A percentile compares a stretch with the other conserved stretches of the same genome.
These are phyloP conservation scores for Hydrolagus affinis DNA, from an alignment of 2,113 vertebrate genomes.

Conservation along the genomic window DNA sequence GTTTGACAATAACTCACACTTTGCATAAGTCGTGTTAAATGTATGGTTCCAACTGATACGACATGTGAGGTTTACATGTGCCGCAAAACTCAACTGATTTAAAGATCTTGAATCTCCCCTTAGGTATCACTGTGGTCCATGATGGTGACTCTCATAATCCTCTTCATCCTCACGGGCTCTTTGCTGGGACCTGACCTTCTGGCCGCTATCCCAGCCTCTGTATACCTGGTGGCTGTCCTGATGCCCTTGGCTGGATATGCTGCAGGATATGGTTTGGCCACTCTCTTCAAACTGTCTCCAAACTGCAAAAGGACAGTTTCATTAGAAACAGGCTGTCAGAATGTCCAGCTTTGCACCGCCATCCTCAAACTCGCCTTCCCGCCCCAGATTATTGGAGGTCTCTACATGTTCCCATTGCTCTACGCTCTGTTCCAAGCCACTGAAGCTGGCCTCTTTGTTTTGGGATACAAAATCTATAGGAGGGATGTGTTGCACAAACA, in stretches of 20 bases:
- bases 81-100: not conserved
- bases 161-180: conserved; percentile 87
- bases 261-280: conserved; percentile 79
- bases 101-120: conserved; percentile 24
- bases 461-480: conserved; percentile 77
- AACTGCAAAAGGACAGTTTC: conserved; percentile 80
- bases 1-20: no score
- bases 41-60: no score
- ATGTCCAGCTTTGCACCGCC: conserved; percentile 92
- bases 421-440: conserved; percentile 90
- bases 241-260: conserved; percentile 85
- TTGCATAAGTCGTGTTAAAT: no score
- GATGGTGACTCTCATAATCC: conserved; percentile 75
- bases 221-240: conserved; percentile 79
- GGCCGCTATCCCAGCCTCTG: conserved; percentile 74
- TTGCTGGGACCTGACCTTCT: conserved; percentile 88
- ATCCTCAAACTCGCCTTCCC: conserved; percentile 93
- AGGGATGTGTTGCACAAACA: conserved; percentile 68
- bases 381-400: conserved; percentile 75
- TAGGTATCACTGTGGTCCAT: conserved; percentile 92
- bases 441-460: conserved; percentile 82
- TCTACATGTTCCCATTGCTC: conserved; percentile 96
- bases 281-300: conserved; percentile 73
- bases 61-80: not conserved
- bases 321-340: conserved; percentile 91